These are phyloP conservation scores for Noctua janthina DNA, from an alignment of 2,888 invertebrate genomes.

Conservation along the genomic window DNA sequence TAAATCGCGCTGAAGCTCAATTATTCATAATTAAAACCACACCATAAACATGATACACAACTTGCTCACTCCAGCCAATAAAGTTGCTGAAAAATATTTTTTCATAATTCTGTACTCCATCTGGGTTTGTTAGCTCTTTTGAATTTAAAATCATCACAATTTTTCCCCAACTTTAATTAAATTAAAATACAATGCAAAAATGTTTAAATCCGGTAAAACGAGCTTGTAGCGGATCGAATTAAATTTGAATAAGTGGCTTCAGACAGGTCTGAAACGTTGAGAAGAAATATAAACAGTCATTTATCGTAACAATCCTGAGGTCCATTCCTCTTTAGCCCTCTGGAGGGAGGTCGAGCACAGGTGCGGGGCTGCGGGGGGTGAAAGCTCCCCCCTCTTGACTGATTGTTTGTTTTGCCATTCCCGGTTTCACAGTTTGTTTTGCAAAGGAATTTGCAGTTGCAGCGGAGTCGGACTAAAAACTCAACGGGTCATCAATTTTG, in stretches of 20 bases:
- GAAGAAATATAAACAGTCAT: constrained; percentile 87
- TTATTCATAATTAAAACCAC: constrained; percentile 32
- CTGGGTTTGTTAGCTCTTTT: constrained; percentile 62
- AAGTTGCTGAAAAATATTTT: constrained; percentile 47
- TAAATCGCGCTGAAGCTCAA: neutral
- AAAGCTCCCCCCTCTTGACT: constrained; percentile 77
- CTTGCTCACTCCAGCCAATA: constrained; percentile 31
- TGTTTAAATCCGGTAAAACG: constrained; percentile 63
- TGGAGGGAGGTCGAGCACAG: constrained; percentile 76
- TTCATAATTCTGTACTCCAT: constrained; percentile 48
- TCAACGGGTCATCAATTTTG: constrained; percentile 65
- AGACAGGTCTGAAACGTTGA: constrained; percentile 75
- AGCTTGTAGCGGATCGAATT: constrained; percentile 74
- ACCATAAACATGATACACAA: constrained; percentile 39
- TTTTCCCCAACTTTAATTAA: constrained; percentile 66
- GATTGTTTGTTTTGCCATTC: constrained; percentile 83
- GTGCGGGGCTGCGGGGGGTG: constrained; percentile 72
- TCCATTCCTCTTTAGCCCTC: constrained; percentile 74
- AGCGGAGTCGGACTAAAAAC: constrained; percentile 68
- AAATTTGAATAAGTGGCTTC: constrained; percentile 83
- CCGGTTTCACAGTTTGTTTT: constrained; percentile 77
- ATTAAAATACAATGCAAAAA: constrained; percentile 68
- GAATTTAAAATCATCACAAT: constrained; percentile 65
- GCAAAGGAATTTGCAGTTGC: constrained; percentile 78
- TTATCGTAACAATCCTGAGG: constrained; percentile 82